Percentiles rank a stretch among this genome's conserved stretches.
Conservation (phyloP, 2,888 invertebrate genomes). For the Hyalella azteca region DNA sequence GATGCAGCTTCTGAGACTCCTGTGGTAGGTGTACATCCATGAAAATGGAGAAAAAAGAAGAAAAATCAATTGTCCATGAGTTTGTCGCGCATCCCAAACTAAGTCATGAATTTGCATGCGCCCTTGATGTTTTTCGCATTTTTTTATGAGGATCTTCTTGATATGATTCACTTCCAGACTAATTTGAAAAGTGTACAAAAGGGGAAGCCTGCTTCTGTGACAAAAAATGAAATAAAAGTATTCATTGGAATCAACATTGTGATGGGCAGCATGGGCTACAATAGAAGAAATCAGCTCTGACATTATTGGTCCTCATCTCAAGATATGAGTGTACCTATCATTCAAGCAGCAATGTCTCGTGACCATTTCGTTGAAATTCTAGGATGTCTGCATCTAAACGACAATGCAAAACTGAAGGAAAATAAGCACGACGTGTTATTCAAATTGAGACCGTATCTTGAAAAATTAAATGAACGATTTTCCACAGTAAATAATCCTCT, state of each 20-base stretch:
- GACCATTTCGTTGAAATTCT: conserved; percentile 42
- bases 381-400: conserved; percentile 46
- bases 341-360: conserved; percentile 44
- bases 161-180: conserved; percentile 36
- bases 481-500: not conserved
- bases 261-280: conserved; percentile 44
- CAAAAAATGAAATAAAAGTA: conserved; percentile 43
- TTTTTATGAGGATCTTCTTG: conserved; percentile 43
- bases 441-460: conserved; percentile 40
- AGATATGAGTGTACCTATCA: conserved; percentile 40
- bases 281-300: conserved; percentile 25
- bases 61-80: too few species aligned
- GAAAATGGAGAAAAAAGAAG: too few species aligned
- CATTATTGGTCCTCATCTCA: conserved; percentile 41
- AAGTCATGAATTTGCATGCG: too few species aligned
- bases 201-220: conserved; percentile 28
- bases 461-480: conserved; percentile 37
- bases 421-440: conserved; percentile 42
- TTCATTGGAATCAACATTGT: conserved; percentile 49
- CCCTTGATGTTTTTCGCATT: conserved; percentile 37
- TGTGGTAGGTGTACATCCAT: too few species aligned
- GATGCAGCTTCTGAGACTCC: too few species aligned
- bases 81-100: too few species aligned
- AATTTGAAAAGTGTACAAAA: conserved; percentile 45
- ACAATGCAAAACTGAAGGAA: conserved; percentile 43